Conservation (phyloP, 2,113 vertebrate genomes). For the Ctenomys sociabilis region DNA sequence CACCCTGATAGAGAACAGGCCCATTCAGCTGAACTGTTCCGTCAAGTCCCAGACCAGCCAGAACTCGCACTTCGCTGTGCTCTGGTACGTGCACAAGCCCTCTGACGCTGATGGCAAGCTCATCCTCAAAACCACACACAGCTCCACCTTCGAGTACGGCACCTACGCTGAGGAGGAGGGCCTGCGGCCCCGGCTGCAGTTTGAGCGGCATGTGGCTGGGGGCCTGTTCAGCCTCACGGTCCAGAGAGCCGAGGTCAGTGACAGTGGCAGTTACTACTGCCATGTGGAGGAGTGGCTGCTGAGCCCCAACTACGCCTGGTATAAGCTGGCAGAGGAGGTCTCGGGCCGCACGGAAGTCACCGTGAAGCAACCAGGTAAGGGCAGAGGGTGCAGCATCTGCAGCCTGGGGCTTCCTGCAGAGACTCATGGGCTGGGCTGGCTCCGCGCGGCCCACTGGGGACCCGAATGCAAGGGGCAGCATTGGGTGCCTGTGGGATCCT, state of each 20-base stretch:
- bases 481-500: accelerated
- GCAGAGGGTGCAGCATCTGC: accelerated
- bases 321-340: slow-evolving; percentile 88
- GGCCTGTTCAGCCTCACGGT: slow-evolving; percentile 94
- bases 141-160: slow-evolving; percentile 92
- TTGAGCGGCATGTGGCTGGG: slow-evolving; percentile 89
- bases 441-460: accelerated
- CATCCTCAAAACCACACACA: slow-evolving; percentile 94
- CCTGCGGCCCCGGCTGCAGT: slow-evolving; percentile 93
- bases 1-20: slow-evolving; percentile 92
- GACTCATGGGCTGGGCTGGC: not conserved
- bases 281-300: slow-evolving; percentile 94
- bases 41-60: slow-evolving; percentile 93
- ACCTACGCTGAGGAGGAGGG: slow-evolving; percentile 95
- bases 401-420: not conserved
- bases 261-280: slow-evolving; percentile 97
- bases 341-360: slow-evolving; percentile 92
- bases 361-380: slow-evolving; percentile 93
- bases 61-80: slow-evolving; percentile 93
- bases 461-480: accelerated
- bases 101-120: slow-evolving; percentile 91
- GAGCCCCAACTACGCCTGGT: slow-evolving; percentile 90
- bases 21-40: slow-evolving; percentile 94
- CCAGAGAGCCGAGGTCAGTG: slow-evolving; percentile 92
- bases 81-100: slow-evolving; percentile 94